Evolutionary conservation across 2,113 vertebrate genomes (phyloP), one percentile per base, ranked within the genome.

Genomic region (Geococcyx californianus): DNA sequence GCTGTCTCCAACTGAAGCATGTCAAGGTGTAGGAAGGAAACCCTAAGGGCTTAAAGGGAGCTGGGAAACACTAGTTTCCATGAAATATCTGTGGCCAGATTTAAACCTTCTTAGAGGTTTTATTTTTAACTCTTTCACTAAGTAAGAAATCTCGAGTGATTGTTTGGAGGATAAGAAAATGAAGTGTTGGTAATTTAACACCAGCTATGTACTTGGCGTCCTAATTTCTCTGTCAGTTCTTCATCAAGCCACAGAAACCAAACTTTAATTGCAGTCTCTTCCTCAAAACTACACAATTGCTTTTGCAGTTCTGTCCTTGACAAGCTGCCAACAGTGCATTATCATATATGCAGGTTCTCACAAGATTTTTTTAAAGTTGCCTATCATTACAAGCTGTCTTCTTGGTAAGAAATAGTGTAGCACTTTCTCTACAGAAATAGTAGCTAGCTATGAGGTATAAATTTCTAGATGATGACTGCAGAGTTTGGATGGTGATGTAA

Each of bases 121-220:
- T 87, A 80, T 95, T 95, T 93, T 97, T 88, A 94, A 93, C 82
- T 81, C 28, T 90, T 94, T 95, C 80, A 45, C 92, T 93, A 93
- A 85, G 81, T 45, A 94, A 83, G 68, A 88, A 40, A 72, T 88
- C 64, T 89, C 7, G 2, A 69, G 81, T 63, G 68, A 81, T 84
- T 96, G 83, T 94, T 77, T 83, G 74, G 79, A 90, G 87, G 76
- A 68, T 78, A 83, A 87, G 75, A 84, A 97, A 95, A 94, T 3
- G 31, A 91, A 90, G 66, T 75, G 76, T n/a, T 87, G 73, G 93
- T 90, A 93, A 95, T 83, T 76, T 63, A 88, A 84, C 87, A 90
- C 75, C 87, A 93, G 4, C 68, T 83, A 36, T 69, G 33, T 69
- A 13, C 47, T 63, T 73, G 54, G 84, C 77, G 42, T 79, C 75